These are phyloP conservation scores for Eupeodes luniger DNA, from an alignment of 2,888 invertebrate genomes.

Conservation along the genomic window DNA sequence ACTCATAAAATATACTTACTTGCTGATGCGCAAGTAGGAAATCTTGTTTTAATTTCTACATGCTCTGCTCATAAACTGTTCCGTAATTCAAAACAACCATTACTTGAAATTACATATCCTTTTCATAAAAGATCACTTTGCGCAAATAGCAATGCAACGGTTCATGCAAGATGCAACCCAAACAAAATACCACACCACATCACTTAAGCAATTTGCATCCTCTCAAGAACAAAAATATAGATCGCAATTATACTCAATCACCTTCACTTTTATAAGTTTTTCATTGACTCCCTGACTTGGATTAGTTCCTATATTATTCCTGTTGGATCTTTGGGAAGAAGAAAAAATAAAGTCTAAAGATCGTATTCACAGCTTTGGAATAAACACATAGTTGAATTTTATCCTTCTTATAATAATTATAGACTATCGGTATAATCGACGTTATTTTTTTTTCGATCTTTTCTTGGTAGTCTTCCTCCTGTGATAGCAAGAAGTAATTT, in stretches of 20 bases:
- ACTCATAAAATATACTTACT: background rate
- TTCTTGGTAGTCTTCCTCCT: conserved; percentile 17
- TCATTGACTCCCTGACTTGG: conserved; percentile 29
- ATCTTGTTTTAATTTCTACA: conserved; percentile 15
- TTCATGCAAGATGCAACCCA: conserved; percentile 29
- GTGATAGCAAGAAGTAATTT: conserved; percentile 33
- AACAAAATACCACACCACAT: conserved; percentile 29
- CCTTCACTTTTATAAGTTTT: conserved; percentile 60
- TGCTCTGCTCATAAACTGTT: conserved; percentile 34
- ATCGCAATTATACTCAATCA: conserved; percentile 62
- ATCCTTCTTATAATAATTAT: conserved; percentile 64
- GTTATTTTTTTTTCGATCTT: background rate
- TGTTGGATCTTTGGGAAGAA: conserved; percentile 11
- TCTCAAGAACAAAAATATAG: conserved; percentile 23
- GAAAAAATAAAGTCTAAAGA: background rate
- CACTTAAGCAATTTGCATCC: conserved; percentile 34
- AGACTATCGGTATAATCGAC: conserved; percentile 47
- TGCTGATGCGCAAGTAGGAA: background rate
- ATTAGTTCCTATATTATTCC: conserved; percentile 36
- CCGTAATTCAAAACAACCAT: conserved; percentile 43
- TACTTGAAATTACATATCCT: conserved; percentile 58
- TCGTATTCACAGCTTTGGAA: conserved; percentile 1
- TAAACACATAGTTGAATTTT: background rate
- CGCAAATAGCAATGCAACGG: conserved; percentile 48
- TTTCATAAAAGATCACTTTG: conserved; percentile 33